Conservation (phyloP, 2,888 invertebrate species). For the Pollenia labialis region DNA sequence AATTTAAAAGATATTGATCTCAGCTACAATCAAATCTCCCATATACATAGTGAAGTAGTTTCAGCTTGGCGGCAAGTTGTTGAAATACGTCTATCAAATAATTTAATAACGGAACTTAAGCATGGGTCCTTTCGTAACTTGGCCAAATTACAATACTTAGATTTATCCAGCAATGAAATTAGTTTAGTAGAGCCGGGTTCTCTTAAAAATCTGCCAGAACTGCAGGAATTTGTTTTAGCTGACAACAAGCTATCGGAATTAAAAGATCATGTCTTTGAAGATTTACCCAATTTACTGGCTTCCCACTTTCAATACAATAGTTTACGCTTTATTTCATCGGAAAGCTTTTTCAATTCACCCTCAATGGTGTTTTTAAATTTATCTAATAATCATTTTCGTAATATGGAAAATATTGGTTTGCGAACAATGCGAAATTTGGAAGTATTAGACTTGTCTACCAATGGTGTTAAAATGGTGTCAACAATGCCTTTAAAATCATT, state of each 20-base stretch:
- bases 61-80: slow-evolving; percentile 88
- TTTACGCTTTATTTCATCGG: slow-evolving; percentile 88
- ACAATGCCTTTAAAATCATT: slow-evolving; percentile 89
- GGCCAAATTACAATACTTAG: slow-evolving; percentile 89
- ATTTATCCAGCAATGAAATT: slow-evolving; percentile 92
- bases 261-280: slow-evolving; percentile 90
- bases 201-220: slow-evolving; percentile 88
- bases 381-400: slow-evolving; percentile 91
- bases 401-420: slow-evolving; percentile 90
- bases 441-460: slow-evolving; percentile 93
- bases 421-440: slow-evolving; percentile 91
- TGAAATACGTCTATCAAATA: slow-evolving; percentile 90
- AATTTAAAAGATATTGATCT: slow-evolving; percentile 90
- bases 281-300: slow-evolving; percentile 87
- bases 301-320: slow-evolving; percentile 93
- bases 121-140: slow-evolving; percentile 90
- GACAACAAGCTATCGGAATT: slow-evolving; percentile 90
- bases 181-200: slow-evolving; percentile 90
- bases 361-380: slow-evolving; percentile 92
- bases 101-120: slow-evolving; percentile 89
- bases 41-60: slow-evolving; percentile 88
- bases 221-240: slow-evolving; percentile 89
- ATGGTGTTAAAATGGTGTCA: slow-evolving; percentile 89
- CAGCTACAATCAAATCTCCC: slow-evolving; percentile 90
- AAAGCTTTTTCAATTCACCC: slow-evolving; percentile 91